Base-by-base conservation (phyloP, 2,888 invertebrate genomes). In the Chrysolina americana region DNA sequence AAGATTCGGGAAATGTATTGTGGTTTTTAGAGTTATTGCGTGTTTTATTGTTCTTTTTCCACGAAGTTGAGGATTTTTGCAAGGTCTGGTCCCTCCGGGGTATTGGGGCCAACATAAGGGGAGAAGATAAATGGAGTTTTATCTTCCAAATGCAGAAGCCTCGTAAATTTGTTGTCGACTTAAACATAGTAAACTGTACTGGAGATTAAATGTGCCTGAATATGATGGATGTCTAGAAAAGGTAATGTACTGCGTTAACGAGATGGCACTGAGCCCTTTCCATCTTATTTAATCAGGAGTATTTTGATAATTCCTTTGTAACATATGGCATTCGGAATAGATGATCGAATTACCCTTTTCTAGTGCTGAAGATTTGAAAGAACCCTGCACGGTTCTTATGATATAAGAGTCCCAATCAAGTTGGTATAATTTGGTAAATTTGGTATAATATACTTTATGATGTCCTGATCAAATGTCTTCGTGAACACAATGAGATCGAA, bases 131-230 rank as follows among this genome's bases (percentile, higher is more conserved):
- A 79, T 81, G 74, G 69, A 76, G 78, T 80, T 79, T 53, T 81
- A 80, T 81, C 79, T 78, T 69, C 74, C 65, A 71, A 74, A 79
- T 76, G 79, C 81, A 81, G 78, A 72, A 70, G 53, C 71, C 76
- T 78, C 79, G 80, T 79, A 80, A 79, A 80, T 81, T 78, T 48
- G 53, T 65, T 77, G 79, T 80, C 80, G 70, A 77, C 81, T 79
- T 80, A 79, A 76, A 73, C 72, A 77, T 78, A 76, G 78, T 78
- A 77, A 79, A 80, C 78, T 78, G 75, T 74, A 70, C 69, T 72
- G 73, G 70, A 74, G 79, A 79, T 80, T 81, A 81, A 78, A 80
- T 74, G 76, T 73, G 69, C 71, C 65, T 76, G 73, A 78, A 71
- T 76, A 71, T 76, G 76, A 78, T 74, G 66, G 71, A 78, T 71